Percentiles rank a stretch among this genome's conserved stretches.
Evolutionary conservation across 2,888 invertebrate species (phyloP).

Genomic region (Paralinhomoeus sp.): DNA sequence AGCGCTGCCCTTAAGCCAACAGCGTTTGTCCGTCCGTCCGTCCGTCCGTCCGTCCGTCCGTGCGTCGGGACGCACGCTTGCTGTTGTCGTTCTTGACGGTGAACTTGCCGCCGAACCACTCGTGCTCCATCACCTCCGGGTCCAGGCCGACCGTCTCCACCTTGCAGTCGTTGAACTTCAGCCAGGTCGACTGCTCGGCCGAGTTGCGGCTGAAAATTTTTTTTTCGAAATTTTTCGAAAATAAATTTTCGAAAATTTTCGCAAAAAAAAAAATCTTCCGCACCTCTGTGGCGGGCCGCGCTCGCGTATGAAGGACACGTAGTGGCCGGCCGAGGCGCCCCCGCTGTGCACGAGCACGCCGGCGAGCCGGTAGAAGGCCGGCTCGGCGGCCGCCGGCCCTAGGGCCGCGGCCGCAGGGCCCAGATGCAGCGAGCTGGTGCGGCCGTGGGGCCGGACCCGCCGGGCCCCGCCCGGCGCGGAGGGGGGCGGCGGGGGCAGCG

Average conservation of each 20-base stretch:
- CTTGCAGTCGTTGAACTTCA: slow-evolving; percentile 33
- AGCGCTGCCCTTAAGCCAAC: too few relatives aligned
- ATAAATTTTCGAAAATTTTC: too few relatives aligned
- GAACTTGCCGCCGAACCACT: slow-evolving; percentile 34
- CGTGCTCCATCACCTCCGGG: slow-evolving; percentile 29
- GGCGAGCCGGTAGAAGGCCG: slow-evolving; percentile 29
- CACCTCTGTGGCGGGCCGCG: too few relatives aligned
- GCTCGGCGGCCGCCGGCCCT: not conserved
- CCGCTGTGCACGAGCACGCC: slow-evolving; percentile 36
- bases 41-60: not conserved
- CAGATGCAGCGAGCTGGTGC: not conserved
- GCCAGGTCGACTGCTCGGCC: slow-evolving; percentile 26
- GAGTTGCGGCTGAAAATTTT: not conserved
- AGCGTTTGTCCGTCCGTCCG: too few relatives aligned
- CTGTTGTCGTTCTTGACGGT: slow-evolving; percentile 26
- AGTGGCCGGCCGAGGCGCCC: slow-evolving; percentile 35
- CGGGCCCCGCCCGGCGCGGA: not conserved
- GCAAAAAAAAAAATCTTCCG: too few relatives aligned
- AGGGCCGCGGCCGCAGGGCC: not conserved
- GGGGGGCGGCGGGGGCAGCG: not conserved
- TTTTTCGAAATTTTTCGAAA: not conserved
- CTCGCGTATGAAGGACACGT: slow-evolving; percentile 33
- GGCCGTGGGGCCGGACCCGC: not conserved
- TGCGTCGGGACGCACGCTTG: not conserved
- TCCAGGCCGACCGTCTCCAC: slow-evolving; percentile 33